phyloP scores from a whole-genome alignment of 1,140 invertebrate species.

The Musca domestica region DNA sequence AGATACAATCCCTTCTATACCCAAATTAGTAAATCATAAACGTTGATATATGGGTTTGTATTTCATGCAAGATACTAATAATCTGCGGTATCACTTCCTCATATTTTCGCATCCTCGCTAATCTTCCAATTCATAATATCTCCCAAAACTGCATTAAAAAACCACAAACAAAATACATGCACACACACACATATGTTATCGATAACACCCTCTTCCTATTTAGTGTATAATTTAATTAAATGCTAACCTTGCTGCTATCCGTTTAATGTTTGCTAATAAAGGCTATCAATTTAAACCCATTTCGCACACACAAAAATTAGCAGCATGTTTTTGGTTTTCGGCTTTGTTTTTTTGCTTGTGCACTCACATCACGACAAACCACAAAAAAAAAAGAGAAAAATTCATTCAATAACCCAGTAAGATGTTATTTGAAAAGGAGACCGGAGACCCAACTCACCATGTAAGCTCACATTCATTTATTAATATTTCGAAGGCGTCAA shows the following conservation, averaged over 20 bases:
- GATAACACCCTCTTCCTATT: constrained; percentile 20
- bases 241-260: constrained; percentile 16
- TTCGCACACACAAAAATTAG: constrained; percentile 18
- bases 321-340: constrained; percentile 22
- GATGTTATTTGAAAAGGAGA: no score
- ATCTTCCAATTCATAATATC: constrained; percentile 9
- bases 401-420: no score
- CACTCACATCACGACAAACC: constrained; percentile 6
- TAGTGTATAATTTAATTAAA: constrained; percentile 22
- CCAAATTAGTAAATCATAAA: no score
- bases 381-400: constrained; percentile 1
- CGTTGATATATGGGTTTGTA: no score
- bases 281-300: constrained; percentile 13
- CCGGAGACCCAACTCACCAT: no score
- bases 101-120: no score
- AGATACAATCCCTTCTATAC: no score
- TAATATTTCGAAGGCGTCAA: no score
- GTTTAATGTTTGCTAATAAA: constrained; percentile 23
- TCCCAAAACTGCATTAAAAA: background rate
- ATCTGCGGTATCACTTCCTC: no score
- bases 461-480: no score
- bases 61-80: no score
- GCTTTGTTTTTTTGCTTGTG: background rate
- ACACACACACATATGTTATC: constrained; percentile 4
- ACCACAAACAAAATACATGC: background rate